Conservation (phyloP, 2,113 vertebrate species). For the Rostratula benghalensis region DNA sequence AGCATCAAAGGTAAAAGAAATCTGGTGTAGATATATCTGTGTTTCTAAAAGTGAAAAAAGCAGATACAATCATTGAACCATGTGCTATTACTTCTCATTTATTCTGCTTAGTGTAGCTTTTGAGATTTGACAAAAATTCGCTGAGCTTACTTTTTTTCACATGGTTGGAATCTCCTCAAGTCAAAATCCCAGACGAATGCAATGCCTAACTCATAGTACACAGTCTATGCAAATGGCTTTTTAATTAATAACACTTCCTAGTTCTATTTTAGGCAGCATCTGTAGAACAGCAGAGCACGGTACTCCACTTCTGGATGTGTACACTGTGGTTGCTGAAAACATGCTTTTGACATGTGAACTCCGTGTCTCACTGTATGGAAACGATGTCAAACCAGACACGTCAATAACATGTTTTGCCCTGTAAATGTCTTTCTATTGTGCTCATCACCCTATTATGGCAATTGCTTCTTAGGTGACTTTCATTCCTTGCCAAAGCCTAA, state of each 20-base stretch:
- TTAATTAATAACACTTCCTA: not conserved
- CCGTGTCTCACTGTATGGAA: not conserved
- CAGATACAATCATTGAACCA: not conserved
- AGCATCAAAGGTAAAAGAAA: not conserved
- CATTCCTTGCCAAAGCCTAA: conserved; percentile 49
- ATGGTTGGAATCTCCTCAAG: not conserved
- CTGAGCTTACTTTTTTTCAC: not conserved
- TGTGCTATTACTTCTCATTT: not conserved
- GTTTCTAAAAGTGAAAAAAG: not conserved
- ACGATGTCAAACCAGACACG: not conserved
- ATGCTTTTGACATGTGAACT: not conserved
- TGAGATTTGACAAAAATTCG: not conserved
- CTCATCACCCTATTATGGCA: conserved; percentile 6
- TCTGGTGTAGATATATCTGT: not conserved
- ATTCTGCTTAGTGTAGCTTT: not conserved
- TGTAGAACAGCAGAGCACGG: not conserved
- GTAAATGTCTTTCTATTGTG: conserved; percentile 23
- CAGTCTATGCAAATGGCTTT: not conserved
- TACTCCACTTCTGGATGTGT: not conserved
- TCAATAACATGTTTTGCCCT: conserved; percentile 5
- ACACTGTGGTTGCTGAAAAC: not conserved
- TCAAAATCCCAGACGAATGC: not conserved
- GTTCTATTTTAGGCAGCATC: not conserved
- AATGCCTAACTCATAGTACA: not conserved
- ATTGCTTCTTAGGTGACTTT: conserved; percentile 61